Base-by-base conservation (phyloP, 2,797 vertebrate species). In the Mormyrops boulengeri region DNA sequence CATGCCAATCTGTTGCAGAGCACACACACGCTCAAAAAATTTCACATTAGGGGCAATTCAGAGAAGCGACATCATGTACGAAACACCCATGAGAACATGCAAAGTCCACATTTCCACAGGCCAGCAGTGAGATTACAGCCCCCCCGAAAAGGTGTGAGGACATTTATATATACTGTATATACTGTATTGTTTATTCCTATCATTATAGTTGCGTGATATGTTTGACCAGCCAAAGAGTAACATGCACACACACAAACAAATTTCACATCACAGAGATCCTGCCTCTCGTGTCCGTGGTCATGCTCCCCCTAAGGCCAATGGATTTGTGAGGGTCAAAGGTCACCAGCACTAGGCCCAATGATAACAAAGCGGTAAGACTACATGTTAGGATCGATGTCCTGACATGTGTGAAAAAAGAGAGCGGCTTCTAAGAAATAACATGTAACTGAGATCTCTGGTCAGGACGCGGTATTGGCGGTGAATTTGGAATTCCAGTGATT, bases 331-430 rank as follows among this genome's bases (percentile, higher is more conserved):
- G 82, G 8, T 52, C 88, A 87, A 53, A 87, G 82, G 82, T 90
- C 90, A 87, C 7, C 38, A 52, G 88, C 88, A 90, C 82, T 19
- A 44, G 88, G 53, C 50, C 88, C 82, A 89, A 7, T 47, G 88
- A 90, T 87, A 90, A 90, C 50, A 90, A 88, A 50, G 19, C 34
- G 34, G 53, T 62, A 38, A n/a, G 80, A 88, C 88, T 88, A 55
- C 90, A 90, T 89, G 88, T 85, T 87, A 53, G 19, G 90, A 87
- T 89, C 88, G 85, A 34, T 53, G 80, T 82, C 34, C 19, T 49
- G 73, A 88, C 3, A 60, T 60, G 50, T 82, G 89, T 47, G 52
- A 30, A 19, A 52, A 50, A 52, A 90, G 8, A 62, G 50, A 26
- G 22, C 34, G 50, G 8, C 44, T n/a, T 34, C 26, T 30, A 38